Percentiles rank a stretch among this genome's conserved stretches.
phyloP scores from a whole-genome alignment of 1,140 invertebrate species.

The Aphelinus certus region DNA sequence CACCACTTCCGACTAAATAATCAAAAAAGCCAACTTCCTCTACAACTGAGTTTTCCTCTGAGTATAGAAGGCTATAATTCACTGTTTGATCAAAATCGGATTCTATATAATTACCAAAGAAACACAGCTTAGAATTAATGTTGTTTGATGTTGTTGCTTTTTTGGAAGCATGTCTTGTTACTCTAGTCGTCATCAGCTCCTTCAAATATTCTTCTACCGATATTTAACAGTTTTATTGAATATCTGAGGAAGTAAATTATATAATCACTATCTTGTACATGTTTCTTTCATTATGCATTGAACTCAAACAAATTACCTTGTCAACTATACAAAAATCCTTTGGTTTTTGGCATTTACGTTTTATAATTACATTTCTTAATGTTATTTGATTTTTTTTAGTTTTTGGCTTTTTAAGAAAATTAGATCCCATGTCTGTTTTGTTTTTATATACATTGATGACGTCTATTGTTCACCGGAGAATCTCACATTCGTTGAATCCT shows the following conservation, averaged over 20 bases:
- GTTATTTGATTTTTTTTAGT: slow-evolving; percentile 1
- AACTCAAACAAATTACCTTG: slow-evolving; percentile 13
- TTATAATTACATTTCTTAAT: slow-evolving; percentile 14
- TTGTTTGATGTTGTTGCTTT: slow-evolving; percentile 33
- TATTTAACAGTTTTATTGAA: slow-evolving; percentile 2
- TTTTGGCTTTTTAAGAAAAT: slow-evolving; percentile 13
- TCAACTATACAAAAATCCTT: slow-evolving; percentile 13
- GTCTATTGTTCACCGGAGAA: too few species aligned
- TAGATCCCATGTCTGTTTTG: slow-evolving; percentile 22
- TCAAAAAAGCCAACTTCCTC: slow-evolving; percentile 65
- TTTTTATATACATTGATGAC: background rate
- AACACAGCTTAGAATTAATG: slow-evolving; percentile 43
- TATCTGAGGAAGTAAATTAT: slow-evolving; percentile 13
- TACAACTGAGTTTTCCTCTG: slow-evolving; percentile 78
- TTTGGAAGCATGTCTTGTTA: slow-evolving; percentile 36
- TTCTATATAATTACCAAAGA: slow-evolving; percentile 73
- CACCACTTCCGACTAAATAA: slow-evolving; percentile 58
- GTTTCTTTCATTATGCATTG: too few species aligned
- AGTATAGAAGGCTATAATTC: slow-evolving; percentile 74
- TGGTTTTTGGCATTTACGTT: slow-evolving; percentile 23
- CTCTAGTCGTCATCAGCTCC: slow-evolving; percentile 37
- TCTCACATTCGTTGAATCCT: too few species aligned
- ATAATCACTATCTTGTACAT: background rate
- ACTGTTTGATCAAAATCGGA: slow-evolving; percentile 91
- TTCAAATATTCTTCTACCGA: slow-evolving; percentile 11